These are phyloP conservation scores for Entomobrya multifasciata DNA, from an alignment of 2,888 invertebrate species.

Conservation along the genomic window DNA sequence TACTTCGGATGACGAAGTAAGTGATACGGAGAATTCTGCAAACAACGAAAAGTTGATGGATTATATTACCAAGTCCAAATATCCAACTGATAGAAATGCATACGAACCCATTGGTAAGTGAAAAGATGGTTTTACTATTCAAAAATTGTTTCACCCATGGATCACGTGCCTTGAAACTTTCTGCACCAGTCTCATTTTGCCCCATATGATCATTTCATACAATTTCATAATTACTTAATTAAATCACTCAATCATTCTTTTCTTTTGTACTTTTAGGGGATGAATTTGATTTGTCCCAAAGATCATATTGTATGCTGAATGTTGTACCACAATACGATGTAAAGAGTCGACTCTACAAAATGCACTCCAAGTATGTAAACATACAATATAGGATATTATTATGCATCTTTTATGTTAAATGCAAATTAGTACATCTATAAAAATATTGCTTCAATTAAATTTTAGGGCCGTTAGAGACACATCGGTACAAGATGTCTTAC, in stretches of 20 bases:
- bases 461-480: constrained; percentile 63
- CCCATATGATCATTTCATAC: neutral
- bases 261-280: constrained; percentile 52
- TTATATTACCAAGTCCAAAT: too few species aligned
- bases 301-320: constrained; percentile 70
- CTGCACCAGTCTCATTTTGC: neutral
- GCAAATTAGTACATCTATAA: too few species aligned
- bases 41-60: constrained; percentile 13
- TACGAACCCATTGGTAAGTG: constrained; percentile 61
- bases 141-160: too few species aligned
- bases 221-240: too few species aligned
- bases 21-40: constrained; percentile 36
- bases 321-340: constrained; percentile 72
- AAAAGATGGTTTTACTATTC: too few species aligned
- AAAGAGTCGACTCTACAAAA: constrained; percentile 75
- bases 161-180: too few species aligned
- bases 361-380: constrained; percentile 73
- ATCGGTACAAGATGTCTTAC: constrained; percentile 32
- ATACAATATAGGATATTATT: neutral
- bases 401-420: too few species aligned
- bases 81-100: neutral
- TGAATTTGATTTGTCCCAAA: constrained; percentile 75
- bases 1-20: constrained; percentile 59
- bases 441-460: neutral
- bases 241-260: too few species aligned